Evolutionary conservation across 2,888 invertebrate genomes (phyloP).

Genomic region (Poecilus cupreus): DNA sequence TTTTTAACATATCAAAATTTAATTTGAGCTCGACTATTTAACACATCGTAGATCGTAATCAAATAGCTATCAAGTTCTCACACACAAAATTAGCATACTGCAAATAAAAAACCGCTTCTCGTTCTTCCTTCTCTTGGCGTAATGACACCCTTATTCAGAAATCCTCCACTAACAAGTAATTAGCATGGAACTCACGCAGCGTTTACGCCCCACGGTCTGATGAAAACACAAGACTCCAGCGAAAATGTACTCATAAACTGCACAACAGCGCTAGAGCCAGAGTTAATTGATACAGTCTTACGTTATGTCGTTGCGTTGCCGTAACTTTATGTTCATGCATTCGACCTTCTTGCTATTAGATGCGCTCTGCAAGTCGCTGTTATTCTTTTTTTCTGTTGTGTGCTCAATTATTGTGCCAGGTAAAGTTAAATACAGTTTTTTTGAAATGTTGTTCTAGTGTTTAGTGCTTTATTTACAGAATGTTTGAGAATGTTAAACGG

Average conservation of each 20-base stretch:
- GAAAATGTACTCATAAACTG: neutral
- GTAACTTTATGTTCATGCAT: neutral
- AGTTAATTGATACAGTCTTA: conserved; percentile 31
- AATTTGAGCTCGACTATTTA: neutral
- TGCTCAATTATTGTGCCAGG: conserved; percentile 5
- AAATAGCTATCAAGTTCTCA: conserved; percentile 1
- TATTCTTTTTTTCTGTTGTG: neutral
- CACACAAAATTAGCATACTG: conserved; percentile 8
- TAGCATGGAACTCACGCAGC: conserved; percentile 24
- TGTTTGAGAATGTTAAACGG: conserved; percentile 26
- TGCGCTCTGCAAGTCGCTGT: neutral
- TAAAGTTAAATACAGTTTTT: conserved; percentile 28
- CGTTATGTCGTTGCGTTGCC: neutral
- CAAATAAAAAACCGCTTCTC: conserved; percentile 2
- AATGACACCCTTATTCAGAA: conserved; percentile 20
- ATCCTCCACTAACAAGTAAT: conserved; percentile 26
- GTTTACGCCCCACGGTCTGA: neutral
- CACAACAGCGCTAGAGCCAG: neutral
- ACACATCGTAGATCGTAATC: neutral
- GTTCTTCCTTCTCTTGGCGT: conserved; percentile 7
- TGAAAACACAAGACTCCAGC: neutral
- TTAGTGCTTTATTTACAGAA: conserved; percentile 18
- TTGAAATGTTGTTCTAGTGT: neutral
- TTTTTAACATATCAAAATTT: no score
- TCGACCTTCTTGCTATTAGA: neutral